phyloP scores from a whole-genome alignment of 2,113 vertebrate species.

The Leptobrachium ailaonicum region DNA sequence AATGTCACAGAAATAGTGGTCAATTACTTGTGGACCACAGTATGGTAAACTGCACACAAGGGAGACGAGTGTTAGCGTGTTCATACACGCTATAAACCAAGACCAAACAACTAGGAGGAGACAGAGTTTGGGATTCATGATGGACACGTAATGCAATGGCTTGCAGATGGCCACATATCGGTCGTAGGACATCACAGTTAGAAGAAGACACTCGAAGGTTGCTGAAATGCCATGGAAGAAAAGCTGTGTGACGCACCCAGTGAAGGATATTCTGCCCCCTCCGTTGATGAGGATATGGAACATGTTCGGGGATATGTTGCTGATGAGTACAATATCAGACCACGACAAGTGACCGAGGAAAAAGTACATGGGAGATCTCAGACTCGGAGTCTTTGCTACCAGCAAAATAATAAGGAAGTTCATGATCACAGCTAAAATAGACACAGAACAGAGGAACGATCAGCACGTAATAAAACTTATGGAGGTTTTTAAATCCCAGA shows the following conservation, averaged over 20 bases:
- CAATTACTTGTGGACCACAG: not conserved
- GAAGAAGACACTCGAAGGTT: slow-evolving; percentile 13
- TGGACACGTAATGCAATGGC: slow-evolving; percentile 7
- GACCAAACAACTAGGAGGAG: not conserved
- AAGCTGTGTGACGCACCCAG: slow-evolving; percentile 8
- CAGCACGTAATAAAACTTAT: not conserved
- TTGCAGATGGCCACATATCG: slow-evolving; percentile 12
- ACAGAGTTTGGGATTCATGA: not conserved
- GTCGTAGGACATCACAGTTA: slow-evolving; percentile 28
- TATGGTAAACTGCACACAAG: not conserved
- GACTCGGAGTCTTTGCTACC: no score
- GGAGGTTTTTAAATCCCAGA: slow-evolving; percentile 9
- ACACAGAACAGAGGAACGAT: not conserved
- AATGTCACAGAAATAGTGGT: slow-evolving; percentile 22
- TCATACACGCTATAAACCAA: not conserved
- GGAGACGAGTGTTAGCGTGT: not conserved
- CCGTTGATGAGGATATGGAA: not conserved
- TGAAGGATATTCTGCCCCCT: slow-evolving; percentile 5
- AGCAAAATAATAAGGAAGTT: no score
- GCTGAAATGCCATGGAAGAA: not conserved
- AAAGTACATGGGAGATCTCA: slow-evolving; percentile 19
- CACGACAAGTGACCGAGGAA: slow-evolving; percentile 8
- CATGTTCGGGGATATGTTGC: not conserved
- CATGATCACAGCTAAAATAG: no score
- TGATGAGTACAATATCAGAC: not conserved